Evolutionary conservation across 64 coral and sea anemone species (phyloP), one percentile per base, ranked within the genome.

Genomic region (Actinia tenebrosa): DNA sequence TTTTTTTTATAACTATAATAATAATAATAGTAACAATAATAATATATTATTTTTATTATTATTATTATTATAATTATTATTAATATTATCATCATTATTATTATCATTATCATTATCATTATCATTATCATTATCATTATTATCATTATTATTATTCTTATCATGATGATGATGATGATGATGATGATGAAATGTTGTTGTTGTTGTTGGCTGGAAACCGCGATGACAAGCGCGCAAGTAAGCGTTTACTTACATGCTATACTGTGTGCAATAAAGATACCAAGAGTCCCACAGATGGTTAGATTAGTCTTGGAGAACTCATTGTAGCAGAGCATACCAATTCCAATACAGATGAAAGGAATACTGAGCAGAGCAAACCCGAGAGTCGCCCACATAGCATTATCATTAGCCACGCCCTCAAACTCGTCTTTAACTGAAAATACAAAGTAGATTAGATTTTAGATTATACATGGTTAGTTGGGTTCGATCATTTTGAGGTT

Each of bases 381-480:
- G 16, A 97, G 84, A 18, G 94, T 88, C 43, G 94, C 94, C 94
- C 94, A 97, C 19, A 97, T 80, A 3, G 93, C 91, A 5, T 97
- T 84, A 60, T 97, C 91, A 64, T 97, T 97, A 5, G 91, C 91
- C 77, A 97, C 92, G 44, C 86, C 91, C 63, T 97, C 77, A 89
- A 97, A 97, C 86, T 97, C 94, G 59, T 97, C 94, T 44, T 90
- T 97, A 2, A 97, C 94, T 23, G 45, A 22, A 95, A 84, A 77
- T 56, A 64, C 1, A 82, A 81, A 47, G 53, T 22, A 17, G 37
- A 18, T 45, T 37, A 37, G 30, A 37, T 45, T 10, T 26, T 45
- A 79, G 0, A 3, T 45, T 37, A 79, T 79, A 13, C 17, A 79
- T 15, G 16, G 4, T 22, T 26, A 23, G 63, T 66, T 66, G n/a